Base-by-base conservation (phyloP, 2,888 invertebrate species). In the Sphaerophoria taeniata region DNA sequence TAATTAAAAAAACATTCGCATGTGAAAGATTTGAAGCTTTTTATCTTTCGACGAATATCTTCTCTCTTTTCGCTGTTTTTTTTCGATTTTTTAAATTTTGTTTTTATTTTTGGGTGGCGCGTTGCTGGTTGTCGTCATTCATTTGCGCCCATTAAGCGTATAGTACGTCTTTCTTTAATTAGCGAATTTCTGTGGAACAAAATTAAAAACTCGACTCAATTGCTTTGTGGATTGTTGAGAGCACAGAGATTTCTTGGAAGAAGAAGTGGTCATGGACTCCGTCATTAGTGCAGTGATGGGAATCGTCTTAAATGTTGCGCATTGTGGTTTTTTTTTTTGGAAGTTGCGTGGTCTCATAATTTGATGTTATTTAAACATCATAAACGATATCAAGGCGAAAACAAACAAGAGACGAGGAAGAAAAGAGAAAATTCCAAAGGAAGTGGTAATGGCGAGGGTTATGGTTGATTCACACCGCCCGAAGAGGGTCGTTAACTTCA, bases 151-250 rank as follows among this genome's bases (percentile, higher is more conserved):
- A 60, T 60, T 60, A 60, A 60, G 60, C 24, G 60, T 24, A 24
- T 24, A 39, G 60, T 60, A 60, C 60, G 9, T 39, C 2, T 24
- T 60, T 60, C 43, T 60, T 60, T 60, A 60, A 60, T 60, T 60
- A 60, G 60, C 60, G 3, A 43, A 43, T 12, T 60, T 60, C 39
- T 12, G 43, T 39, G 34, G 34, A 56, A 60, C 12, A 60, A 60
- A 39, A 60, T 60, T 60, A 60, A 60, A 60, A 39, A 24, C 7
- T 58, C 43, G 60, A 16, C 24, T 24, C 24, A 24, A 24, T 24
- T 24, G 24, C 2, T 24, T 24, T 2, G 24, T 24, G 24, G 24
- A 24, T 24, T 24, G 24, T 24, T 24, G 24, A 24, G 24, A 24
- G 2, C 24, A 24, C 24, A 60, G 60, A 12, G 60, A 60, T 60